Base-by-base conservation (phyloP, 2,113 vertebrate genomes). In the Redunca redunca region DNA sequence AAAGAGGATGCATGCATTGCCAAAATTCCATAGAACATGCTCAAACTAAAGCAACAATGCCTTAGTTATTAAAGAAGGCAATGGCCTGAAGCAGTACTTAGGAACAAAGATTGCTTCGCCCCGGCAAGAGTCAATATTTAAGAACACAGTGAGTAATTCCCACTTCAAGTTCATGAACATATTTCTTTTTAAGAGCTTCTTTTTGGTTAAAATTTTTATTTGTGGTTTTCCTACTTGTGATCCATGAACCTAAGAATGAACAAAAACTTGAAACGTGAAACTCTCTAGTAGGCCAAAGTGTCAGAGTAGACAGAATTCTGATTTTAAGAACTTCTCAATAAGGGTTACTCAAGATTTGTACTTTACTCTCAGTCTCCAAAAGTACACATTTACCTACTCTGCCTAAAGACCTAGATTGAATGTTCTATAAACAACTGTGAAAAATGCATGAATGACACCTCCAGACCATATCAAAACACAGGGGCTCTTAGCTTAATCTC, bases 121-220 rank as follows among this genome's bases (percentile, higher is more conserved):
- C 82, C 13, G 12, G 84, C 55, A 92, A 86, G 93, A 62, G 25
- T 11, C 58, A 98, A 93, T n/a, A 95, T 94, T 98, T 97, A 95
- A 97, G 60, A 97, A 98, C 74, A 95, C 53, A 80, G 92, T 94
- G 94, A 97, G 95, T 98, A 96, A 97, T 53, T 97, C 40, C 57
- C 30, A 96, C 96, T 97, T 98, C 14, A 98, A 97, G 48, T 81
- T 95, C 36, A 96, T 21, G 90, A 96, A 95, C 84, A 19, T 48
- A 95, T 81, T 96, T 97, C 57, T 95, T 96, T 96, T 97, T 52
- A 97, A 98, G 91, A 97, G 96, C 33, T 96, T 90, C 81, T 94
- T 96, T 94, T 88, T 81, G 17, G 71, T 96, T 92, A 95, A 93
- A 93, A 84, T 5, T 88, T 96, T 95, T 90, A 94, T 94, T 97